A percentile compares a stretch with the other conserved stretches of the same genome.
Conservation (phyloP, 1,140 invertebrate species). For the Pemphigus obesinymphae region DNA sequence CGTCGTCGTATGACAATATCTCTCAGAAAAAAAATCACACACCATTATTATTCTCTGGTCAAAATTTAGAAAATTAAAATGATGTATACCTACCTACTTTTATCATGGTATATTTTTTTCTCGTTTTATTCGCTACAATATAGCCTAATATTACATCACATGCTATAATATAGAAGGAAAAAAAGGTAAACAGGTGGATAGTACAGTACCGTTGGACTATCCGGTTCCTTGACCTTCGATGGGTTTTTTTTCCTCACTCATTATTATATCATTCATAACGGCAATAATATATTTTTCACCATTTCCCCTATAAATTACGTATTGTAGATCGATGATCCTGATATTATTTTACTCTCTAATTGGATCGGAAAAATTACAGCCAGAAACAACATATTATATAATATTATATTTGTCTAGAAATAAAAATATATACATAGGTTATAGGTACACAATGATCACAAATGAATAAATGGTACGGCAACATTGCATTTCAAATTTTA, state of each 20-base stretch:
- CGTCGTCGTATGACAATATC: background rate
- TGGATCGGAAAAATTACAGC: background rate
- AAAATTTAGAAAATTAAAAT: background rate
- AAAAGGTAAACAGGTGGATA: background rate
- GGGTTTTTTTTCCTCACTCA: background rate
- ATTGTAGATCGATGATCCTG: background rate
- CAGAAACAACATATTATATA: too few relatives aligned
- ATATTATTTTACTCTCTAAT: background rate
- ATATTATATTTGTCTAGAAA: too few relatives aligned
- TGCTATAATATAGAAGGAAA: background rate
- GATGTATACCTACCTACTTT: background rate
- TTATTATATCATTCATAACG: slow-evolving; percentile 5
- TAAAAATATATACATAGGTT: too few relatives aligned
- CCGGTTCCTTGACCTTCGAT: slow-evolving; percentile 21
- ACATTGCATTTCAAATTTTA: too few relatives aligned
- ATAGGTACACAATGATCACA: too few relatives aligned
- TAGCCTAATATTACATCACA: background rate
- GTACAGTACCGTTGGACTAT: slow-evolving; percentile 27
- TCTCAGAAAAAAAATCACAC: background rate
- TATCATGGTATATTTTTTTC: background rate
- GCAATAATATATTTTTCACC: background rate
- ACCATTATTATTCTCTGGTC: background rate
- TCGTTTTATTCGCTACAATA: background rate
- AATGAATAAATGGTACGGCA: too few relatives aligned
- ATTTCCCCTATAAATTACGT: background rate